phyloP scores from a whole-genome alignment of 2,888 invertebrate genomes.

The Xestia c-nigrum region DNA sequence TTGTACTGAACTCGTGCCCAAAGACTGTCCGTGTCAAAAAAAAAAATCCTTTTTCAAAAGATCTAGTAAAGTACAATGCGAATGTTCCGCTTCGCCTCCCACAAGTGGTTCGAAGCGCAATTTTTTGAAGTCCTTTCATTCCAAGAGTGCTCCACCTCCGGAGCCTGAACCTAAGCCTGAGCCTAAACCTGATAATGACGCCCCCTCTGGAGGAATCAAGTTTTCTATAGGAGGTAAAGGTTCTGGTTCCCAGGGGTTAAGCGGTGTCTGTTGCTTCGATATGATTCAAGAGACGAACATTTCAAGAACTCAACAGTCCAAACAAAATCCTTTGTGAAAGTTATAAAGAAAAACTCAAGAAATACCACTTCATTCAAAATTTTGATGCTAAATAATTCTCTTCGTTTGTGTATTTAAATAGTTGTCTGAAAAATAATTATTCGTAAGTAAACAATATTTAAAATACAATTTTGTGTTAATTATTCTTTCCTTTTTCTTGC shows the following conservation, averaged over 20 bases:
- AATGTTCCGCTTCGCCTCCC: neutral
- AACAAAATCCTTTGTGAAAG: neutral
- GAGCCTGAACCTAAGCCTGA: neutral
- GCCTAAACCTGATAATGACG: slow-evolving; percentile 15
- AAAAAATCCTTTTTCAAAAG: neutral
- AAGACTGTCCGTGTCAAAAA: slow-evolving; percentile 22
- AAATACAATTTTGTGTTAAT: slow-evolving; percentile 13
- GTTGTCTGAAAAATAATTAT: slow-evolving; percentile 24
- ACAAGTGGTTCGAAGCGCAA: too few species aligned
- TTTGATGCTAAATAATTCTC: slow-evolving; percentile 9
- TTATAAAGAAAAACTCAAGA: slow-evolving; percentile 3
- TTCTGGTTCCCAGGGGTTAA: slow-evolving; percentile 75
- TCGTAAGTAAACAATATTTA: slow-evolving; percentile 40
- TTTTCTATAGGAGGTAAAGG: slow-evolving; percentile 76
- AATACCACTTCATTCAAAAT: neutral
- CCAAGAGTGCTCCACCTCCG: neutral
- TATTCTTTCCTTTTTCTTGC: neutral
- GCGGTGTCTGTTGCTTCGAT: slow-evolving; percentile 75
- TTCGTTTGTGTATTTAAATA: slow-evolving; percentile 32
- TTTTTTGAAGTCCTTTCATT: neutral
- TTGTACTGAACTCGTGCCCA: neutral
- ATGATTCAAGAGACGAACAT: slow-evolving; percentile 53
- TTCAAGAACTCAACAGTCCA: slow-evolving; percentile 7
- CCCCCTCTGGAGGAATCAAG: slow-evolving; percentile 68
- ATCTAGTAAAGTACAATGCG: slow-evolving; percentile 12